phyloP scores from a whole-genome alignment of 2,888 invertebrate species.

The Sinhomidia bicolor region DNA sequence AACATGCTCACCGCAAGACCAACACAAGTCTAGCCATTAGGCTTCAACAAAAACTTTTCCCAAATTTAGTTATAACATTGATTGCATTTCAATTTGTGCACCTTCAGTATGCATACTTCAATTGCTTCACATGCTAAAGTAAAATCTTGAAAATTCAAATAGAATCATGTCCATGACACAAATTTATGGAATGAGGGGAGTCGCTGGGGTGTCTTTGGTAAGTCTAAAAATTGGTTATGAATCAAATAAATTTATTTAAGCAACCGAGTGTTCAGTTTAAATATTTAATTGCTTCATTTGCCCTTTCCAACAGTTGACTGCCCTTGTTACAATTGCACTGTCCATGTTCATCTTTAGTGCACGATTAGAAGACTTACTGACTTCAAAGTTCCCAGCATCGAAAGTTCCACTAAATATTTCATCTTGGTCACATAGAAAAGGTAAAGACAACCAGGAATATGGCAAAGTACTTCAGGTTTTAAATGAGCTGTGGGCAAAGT shows the following conservation, averaged over 20 bases:
- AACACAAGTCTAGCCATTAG: too few relatives aligned
- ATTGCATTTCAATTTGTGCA: too few relatives aligned
- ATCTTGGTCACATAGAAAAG: background rate
- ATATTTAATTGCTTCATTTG: background rate
- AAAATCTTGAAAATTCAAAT: background rate
- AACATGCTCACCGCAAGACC: too few relatives aligned
- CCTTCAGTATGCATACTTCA: too few relatives aligned
- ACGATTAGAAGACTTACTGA: constrained; percentile 9
- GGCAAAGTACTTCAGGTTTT: background rate
- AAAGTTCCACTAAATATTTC: constrained; percentile 20
- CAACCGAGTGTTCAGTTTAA: too few relatives aligned
- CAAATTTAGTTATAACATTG: too few relatives aligned
- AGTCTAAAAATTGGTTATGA: background rate
- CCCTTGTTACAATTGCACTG: background rate
- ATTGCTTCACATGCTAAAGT: background rate
- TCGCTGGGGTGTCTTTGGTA: constrained; percentile 50
- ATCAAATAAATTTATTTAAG: too few relatives aligned
- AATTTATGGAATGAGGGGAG: constrained; percentile 9
- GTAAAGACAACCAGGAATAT: background rate
- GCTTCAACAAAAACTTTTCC: too few relatives aligned
- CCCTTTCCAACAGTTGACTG: background rate
- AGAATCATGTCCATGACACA: constrained; percentile 12
- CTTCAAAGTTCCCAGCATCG: constrained; percentile 32
- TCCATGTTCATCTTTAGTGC: background rate
- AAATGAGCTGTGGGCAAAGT: constrained; percentile 49